Percentiles rank a stretch among this genome's conserved stretches.
These are phyloP conservation scores for Passer montanus DNA, from an alignment of 2,113 vertebrate species.

Conservation along the genomic window DNA sequence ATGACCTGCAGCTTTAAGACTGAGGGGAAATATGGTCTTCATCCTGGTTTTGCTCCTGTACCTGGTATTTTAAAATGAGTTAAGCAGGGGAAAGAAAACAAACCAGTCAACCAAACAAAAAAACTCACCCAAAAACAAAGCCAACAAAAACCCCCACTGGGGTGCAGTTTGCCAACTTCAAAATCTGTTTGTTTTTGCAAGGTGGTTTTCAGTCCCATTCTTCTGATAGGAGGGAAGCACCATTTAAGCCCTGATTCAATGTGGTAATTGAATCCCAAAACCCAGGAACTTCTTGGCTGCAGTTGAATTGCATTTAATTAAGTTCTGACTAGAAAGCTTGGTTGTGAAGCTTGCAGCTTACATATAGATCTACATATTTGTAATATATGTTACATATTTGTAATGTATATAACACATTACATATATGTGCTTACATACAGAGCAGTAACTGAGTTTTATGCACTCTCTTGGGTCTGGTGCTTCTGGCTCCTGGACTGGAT, in stretches of 20 bases:
- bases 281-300: background rate
- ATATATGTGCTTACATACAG: background rate
- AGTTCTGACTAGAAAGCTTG: background rate
- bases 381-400: background rate
- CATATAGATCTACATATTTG: background rate
- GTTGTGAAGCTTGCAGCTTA: background rate
- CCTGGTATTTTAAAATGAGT: slow-evolving; percentile 2
- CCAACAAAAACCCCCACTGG: background rate
- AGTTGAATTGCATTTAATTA: background rate
- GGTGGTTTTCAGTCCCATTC: background rate
- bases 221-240: background rate
- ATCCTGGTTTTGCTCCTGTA: slow-evolving; percentile 21
- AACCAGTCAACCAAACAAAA: background rate
- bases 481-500: background rate
- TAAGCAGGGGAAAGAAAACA: background rate
- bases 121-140: background rate
- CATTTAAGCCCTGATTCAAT: background rate
- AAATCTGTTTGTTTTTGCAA: slow-evolving; percentile 1
- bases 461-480: background rate
- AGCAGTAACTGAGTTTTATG: background rate
- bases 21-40: background rate
- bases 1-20: background rate
- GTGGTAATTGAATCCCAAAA: background rate
- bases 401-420: background rate
- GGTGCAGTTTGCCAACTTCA: background rate